Evolutionary conservation across 2,797 vertebrate species (phyloP).

Genomic region (Ambastaia sidthimunki): DNA sequence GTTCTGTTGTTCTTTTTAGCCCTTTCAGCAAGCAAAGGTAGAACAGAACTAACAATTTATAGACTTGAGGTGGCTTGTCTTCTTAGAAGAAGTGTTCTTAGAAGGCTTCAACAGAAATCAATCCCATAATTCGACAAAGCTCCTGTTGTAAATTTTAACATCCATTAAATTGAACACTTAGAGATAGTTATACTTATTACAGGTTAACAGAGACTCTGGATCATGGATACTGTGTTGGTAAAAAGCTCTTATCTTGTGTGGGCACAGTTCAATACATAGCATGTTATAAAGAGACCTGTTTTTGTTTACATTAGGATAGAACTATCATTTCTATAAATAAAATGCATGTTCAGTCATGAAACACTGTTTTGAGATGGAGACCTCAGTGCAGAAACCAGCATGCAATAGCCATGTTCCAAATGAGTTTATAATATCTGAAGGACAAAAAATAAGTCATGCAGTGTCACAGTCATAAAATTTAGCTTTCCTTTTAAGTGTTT

Average conservation of each 20-base stretch:
- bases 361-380: background rate
- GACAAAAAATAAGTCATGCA: constrained; percentile 1
- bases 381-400: background rate
- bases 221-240: background rate
- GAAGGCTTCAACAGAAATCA: constrained; percentile 5
- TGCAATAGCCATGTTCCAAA: background rate
- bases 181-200: background rate
- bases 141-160: background rate
- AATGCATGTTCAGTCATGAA: background rate
- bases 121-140: constrained; percentile 24
- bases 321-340: constrained; percentile 1
- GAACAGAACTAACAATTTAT: constrained; percentile 25
- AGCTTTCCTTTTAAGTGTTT: background rate
- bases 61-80: constrained; percentile 26
- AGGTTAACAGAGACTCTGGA: constrained; percentile 26
- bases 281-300: background rate
- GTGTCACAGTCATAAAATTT: background rate
- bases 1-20: constrained; percentile 27
- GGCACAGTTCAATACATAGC: background rate
- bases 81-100: constrained; percentile 8
- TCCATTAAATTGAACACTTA: background rate
- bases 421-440: background rate
- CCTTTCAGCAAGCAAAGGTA: constrained; percentile 22
- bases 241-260: background rate
- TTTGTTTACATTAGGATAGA: background rate